Base-by-base conservation (phyloP, 2,797 vertebrate species). In the Sciurus vulgaris region DNA sequence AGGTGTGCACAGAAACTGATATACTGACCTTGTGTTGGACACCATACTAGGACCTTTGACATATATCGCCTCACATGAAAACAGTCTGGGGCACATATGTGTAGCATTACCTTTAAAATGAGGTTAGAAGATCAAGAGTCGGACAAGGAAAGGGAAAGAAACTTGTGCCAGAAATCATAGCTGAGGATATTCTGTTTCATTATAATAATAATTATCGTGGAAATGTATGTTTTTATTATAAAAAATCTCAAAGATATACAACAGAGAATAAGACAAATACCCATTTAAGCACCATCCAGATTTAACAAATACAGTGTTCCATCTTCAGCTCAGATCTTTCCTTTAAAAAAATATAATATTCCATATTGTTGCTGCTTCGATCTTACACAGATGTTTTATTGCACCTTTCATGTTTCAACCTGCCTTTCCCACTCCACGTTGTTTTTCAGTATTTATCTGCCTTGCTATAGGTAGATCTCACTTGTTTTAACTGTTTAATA, bases 151-250 rank as follows among this genome's bases (percentile, higher is more conserved):
- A 78, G 49, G 24, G n/a, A 49, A 93, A 72, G 49, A 84, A 72
- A 49, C 65, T 51, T 20, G 8, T 67, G 38, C 72, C n/a, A 69
- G 67, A 93, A 79, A 93, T 51, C 35, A 73, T 73, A 47, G n/a
- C 74, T 69, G 28, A 90, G 49, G 17, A 78, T 51, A 84, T 20
- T 87, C 5, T 0, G 59, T 78, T 91, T 74, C 30, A 84, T 61
- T 74, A n/a, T 47, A 35, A 49, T 30, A 69, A 41, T 81, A 44
- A 49, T 81, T 88, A 76, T 35, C 30, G 47, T 26, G 56, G 59
- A 91, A 74, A 78, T 74, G 8, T 61, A 82, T 41, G 47, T 26
- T 87, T 94, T 89, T 85, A 79, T 95, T 92, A 81, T 41, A 44
- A 63, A 86, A 41, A 67, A 24, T 24, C 26, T 44, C 33, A 63